Evolutionary conservation across 2,797 vertebrate species (phyloP).

Genomic region (Loris lydekkerianus): DNA sequence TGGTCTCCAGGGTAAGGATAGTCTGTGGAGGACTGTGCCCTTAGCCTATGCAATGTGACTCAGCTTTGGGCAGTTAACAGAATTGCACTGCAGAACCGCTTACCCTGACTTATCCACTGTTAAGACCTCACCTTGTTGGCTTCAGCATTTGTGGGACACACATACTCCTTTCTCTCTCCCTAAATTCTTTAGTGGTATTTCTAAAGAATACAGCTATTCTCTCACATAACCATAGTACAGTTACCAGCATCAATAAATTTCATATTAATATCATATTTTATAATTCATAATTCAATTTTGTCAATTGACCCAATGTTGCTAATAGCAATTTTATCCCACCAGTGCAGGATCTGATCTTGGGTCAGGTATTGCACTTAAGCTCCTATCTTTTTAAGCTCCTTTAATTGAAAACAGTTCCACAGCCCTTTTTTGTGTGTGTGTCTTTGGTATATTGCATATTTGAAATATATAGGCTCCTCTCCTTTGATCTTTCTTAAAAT

Average conservation of each 20-base stretch:
- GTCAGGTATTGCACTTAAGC: neutral
- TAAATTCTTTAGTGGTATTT: neutral
- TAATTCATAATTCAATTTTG: neutral
- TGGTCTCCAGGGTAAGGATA: neutral
- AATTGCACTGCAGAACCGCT: neutral
- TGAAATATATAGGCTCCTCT: neutral
- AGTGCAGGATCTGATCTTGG: neutral
- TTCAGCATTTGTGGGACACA: neutral
- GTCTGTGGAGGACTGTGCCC: neutral
- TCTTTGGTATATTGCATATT: neutral
- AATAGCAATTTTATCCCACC: neutral
- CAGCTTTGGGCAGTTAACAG: neutral
- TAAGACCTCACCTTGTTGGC: neutral
- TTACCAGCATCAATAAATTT: neutral
- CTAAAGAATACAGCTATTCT: neutral
- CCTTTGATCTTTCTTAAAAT: neutral
- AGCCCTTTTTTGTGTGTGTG: neutral
- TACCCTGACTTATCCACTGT: neutral
- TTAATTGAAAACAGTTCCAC: neutral
- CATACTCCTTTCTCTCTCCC: neutral
- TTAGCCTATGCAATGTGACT: neutral
- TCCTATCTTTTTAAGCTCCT: neutral
- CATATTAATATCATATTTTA: neutral
- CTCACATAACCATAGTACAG: neutral
- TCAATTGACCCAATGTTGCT: neutral